Conservation (phyloP, 2,888 invertebrate genomes). For the Thymelicus acteon region DNA sequence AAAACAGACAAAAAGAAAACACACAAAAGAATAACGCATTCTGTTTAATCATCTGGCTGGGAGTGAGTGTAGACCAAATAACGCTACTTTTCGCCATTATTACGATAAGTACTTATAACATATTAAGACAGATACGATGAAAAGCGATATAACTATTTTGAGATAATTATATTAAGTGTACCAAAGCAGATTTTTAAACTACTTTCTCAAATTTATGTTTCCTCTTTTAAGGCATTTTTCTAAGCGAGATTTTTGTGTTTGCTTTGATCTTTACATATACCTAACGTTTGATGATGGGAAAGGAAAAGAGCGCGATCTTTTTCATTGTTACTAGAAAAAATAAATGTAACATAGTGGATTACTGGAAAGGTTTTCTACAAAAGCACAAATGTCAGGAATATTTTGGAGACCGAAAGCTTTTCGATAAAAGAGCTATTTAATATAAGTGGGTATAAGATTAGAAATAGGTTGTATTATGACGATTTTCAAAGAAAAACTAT, state of each 20-base stretch:
- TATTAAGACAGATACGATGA: neutral
- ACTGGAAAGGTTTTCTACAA: neutral
- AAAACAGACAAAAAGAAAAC: neutral
- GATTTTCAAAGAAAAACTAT: no score
- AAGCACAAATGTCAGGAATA: neutral
- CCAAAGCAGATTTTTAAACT: neutral
- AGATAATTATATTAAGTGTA: neutral
- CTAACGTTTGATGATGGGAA: neutral
- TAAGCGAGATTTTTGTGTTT: neutral
- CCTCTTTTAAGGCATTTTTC: neutral
- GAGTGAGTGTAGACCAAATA: neutral
- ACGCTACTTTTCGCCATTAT: neutral
- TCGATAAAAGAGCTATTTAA: no score
- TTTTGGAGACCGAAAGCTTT: no score
- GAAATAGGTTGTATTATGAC: no score
- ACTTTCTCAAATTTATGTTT: neutral
- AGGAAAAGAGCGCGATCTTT: neutral
- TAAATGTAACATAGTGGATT: neutral
- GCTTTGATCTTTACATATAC: neutral
- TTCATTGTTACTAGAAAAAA: neutral
- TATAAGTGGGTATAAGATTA: no score
- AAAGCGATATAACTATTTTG: neutral
- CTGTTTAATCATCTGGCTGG: conserved; percentile 1
- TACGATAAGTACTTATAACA: no score
- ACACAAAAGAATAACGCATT: conserved; percentile 3